Conservation (phyloP, 2,888 invertebrate genomes). For the Lypha dubia region DNA sequence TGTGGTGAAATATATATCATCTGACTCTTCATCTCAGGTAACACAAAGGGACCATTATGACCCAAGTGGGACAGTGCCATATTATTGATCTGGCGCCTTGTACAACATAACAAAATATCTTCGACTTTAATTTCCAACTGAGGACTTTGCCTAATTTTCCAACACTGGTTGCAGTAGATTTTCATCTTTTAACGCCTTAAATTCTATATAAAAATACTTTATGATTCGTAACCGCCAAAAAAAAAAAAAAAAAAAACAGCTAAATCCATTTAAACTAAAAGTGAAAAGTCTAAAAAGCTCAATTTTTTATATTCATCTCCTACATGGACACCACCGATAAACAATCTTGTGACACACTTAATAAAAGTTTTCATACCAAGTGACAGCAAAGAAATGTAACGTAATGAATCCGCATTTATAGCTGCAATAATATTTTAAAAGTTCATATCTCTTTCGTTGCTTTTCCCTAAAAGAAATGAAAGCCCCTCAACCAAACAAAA, state of each 20-base stretch:
- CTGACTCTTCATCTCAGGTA: no score
- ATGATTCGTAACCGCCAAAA: no score
- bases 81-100: no score
- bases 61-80: no score
- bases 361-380: conserved; percentile 59
- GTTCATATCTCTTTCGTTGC: conserved; percentile 2
- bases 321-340: conserved; percentile 74
- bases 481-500: background rate
- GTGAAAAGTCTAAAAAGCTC: conserved; percentile 29
- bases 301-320: conserved; percentile 48
- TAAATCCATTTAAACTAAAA: no score
- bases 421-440: conserved; percentile 30
- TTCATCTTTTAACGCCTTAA: conserved; percentile 54
- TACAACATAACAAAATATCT: no score
- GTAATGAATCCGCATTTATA: conserved; percentile 64
- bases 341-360: conserved; percentile 70
- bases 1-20: no score
- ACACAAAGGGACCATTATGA: no score
- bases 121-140: no score
- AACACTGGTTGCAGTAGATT: background rate
- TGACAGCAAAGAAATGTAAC: conserved; percentile 29
- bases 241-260: background rate
- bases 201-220: background rate
- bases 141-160: background rate
- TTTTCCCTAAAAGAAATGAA: conserved; percentile 44